Evolutionary conservation across 1,140 invertebrate species (phyloP).

Genomic region (Adoxophyes honmai): DNA sequence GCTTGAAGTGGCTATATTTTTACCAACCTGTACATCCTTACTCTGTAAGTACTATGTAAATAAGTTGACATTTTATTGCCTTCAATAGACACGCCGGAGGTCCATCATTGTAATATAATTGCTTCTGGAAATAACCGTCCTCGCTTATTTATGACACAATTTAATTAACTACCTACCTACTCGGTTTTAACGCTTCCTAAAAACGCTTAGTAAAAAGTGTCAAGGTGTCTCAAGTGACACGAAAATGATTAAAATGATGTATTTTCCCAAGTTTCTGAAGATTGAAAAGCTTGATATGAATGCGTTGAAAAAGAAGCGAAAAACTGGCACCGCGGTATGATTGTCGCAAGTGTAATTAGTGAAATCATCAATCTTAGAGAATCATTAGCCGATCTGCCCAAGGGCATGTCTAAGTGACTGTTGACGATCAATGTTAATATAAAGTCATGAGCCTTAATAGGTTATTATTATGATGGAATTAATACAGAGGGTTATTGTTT

Average conservation of each 20-base stretch:
- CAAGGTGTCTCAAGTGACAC: no score
- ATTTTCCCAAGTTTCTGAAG: no score
- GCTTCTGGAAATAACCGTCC: slow-evolving; percentile 20
- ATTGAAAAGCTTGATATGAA: slow-evolving; percentile 19
- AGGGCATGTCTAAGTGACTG: slow-evolving; percentile 60
- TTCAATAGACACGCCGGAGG: slow-evolving; percentile 17
- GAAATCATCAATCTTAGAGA: slow-evolving; percentile 60
- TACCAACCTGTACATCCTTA: slow-evolving; percentile 53
- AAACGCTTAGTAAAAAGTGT: no score
- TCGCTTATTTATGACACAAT: slow-evolving; percentile 3
- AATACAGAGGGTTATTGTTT: slow-evolving; percentile 62
- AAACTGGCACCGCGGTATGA: slow-evolving; percentile 44
- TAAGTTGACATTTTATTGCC: slow-evolving; percentile 30
- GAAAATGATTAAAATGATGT: no score
- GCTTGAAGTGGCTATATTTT: no score
- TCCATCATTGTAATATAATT: slow-evolving; percentile 26
- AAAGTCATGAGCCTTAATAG: slow-evolving; percentile 48
- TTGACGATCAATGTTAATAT: slow-evolving; percentile 49
- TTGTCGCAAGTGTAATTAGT: slow-evolving; percentile 68
- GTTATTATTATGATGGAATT: slow-evolving; percentile 53
- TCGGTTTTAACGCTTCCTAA: no score
- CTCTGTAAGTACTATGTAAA: slow-evolving; percentile 61
- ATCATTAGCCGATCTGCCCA: slow-evolving; percentile 57
- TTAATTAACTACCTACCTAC: no score
- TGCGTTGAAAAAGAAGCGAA: slow-evolving; percentile 30